Percentiles rank a stretch among this genome's conserved stretches.
Conservation (phyloP, 37 sponge, comb jelly and placozoan species). For the Beroe forskalii region DNA sequence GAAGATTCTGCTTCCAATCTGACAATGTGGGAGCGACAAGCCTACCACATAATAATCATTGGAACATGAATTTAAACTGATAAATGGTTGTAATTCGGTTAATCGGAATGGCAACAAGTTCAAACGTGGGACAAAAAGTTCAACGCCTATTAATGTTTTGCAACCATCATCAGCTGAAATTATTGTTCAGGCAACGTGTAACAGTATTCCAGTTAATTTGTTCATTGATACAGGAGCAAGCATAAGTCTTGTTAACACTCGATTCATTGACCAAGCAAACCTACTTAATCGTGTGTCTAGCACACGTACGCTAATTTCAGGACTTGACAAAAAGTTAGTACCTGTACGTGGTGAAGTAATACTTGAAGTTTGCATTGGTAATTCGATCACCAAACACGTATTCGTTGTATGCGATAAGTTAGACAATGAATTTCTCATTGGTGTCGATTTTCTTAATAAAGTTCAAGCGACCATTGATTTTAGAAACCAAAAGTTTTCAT, state of each 20-base stretch:
- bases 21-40: neutral
- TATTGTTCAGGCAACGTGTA: neutral
- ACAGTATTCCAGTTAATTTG: neutral
- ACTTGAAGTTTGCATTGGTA: neutral
- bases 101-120: neutral
- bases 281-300: neutral
- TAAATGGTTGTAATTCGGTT: neutral
- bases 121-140: neutral
- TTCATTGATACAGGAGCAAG: slow-evolving; percentile 41
- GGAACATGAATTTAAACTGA: neutral
- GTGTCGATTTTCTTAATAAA: slow-evolving; percentile 8
- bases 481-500: neutral
- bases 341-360: neutral
- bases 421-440: slow-evolving; percentile 24
- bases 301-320: neutral
- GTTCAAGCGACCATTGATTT: neutral
- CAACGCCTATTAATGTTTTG: neutral
- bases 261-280: neutral
- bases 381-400: neutral
- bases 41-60: neutral
- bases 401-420: slow-evolving; percentile 1
- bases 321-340: neutral
- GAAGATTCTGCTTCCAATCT: neutral
- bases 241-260: slow-evolving; percentile 28
- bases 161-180: neutral